These are phyloP conservation scores for Leptestheria dahalacensis DNA, from an alignment of 1,140 invertebrate genomes.

Conservation along the genomic window DNA sequence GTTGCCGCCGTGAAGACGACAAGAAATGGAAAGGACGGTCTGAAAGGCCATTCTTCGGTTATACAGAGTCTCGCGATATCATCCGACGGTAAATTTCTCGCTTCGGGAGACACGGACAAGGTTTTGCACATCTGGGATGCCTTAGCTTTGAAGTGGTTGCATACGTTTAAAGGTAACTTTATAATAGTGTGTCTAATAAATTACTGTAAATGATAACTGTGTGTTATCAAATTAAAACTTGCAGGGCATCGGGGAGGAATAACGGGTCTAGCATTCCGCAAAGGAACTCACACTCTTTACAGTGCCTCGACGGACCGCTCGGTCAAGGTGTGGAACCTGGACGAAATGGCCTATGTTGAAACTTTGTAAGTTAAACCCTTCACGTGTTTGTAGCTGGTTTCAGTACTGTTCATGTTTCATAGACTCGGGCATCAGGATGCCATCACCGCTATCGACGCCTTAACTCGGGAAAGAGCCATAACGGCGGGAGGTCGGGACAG, in stretches of 20 bases:
- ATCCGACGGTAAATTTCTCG: conserved; percentile 69
- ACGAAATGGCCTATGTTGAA: conserved; percentile 92
- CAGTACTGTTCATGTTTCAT: conserved; percentile 1
- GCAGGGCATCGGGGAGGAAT: conserved; percentile 57
- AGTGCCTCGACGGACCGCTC: conserved; percentile 64
- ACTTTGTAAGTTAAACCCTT: conserved; percentile 47
- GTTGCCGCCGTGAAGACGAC: conserved; percentile 26
- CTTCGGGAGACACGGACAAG: conserved; percentile 55
- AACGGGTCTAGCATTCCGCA: conserved; percentile 69
- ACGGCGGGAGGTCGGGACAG: conserved; percentile 77
- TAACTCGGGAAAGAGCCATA: conserved; percentile 66
- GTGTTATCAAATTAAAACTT: not conserved
- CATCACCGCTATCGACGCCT: conserved; percentile 78
- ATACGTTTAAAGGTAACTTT: conserved; percentile 48
- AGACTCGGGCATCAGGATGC: conserved; percentile 78
- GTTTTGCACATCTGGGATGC: conserved; percentile 74
- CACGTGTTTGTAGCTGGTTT: conserved; percentile 7
- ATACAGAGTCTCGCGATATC: conserved; percentile 62
- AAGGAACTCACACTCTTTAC: conserved; percentile 74
- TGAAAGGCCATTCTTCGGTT: conserved; percentile 35
- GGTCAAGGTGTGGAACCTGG: conserved; percentile 79
- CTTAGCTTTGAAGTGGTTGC: conserved; percentile 52
- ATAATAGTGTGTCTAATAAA: conserved; percentile 10
- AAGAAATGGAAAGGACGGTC: conserved; percentile 29
- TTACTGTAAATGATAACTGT: no score